Percentiles rank a stretch among this genome's conserved stretches.
phyloP scores from a whole-genome alignment of 1,140 invertebrate genomes.

The Caerostris darwini region DNA sequence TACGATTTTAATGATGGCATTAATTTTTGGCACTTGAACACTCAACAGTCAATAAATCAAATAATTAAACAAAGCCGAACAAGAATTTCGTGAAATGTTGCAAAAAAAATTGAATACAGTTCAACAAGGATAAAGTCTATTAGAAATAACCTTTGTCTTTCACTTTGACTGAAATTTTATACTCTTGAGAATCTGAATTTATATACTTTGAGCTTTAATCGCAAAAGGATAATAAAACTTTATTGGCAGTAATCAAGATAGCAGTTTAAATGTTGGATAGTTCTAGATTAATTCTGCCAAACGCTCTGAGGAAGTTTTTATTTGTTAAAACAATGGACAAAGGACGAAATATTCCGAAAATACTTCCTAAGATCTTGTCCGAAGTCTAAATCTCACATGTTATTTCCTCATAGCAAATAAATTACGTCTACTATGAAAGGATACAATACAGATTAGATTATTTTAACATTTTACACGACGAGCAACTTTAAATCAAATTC shows the following conservation, averaged over 20 bases:
- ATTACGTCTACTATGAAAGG: neutral
- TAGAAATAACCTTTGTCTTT: neutral
- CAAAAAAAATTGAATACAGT: neutral
- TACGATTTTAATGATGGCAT: constrained; percentile 5
- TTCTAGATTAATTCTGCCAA: constrained; percentile 27
- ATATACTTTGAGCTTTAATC: constrained; percentile 4
- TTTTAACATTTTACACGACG: neutral
- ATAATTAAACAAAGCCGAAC: neutral
- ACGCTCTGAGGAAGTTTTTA: neutral
- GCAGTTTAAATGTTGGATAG: constrained; percentile 8
- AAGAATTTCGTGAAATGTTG: neutral
- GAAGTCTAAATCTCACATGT: neutral
- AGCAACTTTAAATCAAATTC: neutral
- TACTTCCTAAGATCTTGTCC: neutral
- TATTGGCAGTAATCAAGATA: constrained; percentile 55
- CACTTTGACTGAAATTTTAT: neutral
- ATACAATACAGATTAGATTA: neutral
- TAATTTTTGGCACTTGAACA: neutral
- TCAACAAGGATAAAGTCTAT: neutral
- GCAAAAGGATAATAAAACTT: constrained; percentile 32
- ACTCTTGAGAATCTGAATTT: constrained; percentile 1
- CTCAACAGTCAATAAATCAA: neutral
- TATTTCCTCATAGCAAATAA: neutral
- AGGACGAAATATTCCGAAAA: neutral
- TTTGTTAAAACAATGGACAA: neutral